Evolutionary conservation across 2,888 invertebrate genomes (phyloP).

Genomic region (Cabera pusaria): DNA sequence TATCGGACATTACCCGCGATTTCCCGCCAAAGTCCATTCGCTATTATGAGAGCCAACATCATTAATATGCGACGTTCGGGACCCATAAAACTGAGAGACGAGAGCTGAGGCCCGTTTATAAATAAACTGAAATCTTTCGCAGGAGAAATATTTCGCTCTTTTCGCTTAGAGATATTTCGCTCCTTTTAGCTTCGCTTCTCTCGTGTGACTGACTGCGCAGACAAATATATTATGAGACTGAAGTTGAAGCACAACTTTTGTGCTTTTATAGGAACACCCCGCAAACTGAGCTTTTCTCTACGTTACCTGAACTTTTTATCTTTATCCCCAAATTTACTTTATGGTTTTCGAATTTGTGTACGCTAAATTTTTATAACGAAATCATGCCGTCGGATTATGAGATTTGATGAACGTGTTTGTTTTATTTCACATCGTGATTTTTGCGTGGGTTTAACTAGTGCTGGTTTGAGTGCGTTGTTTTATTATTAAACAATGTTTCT

Average conservation of each 20-base stretch:
- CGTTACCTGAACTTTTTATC: constrained; percentile 5
- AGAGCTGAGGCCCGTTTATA: constrained; percentile 32
- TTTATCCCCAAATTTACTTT: not conserved
- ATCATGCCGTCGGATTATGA: no score
- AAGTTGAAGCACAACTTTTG: constrained; percentile 26
- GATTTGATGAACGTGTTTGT: no score
- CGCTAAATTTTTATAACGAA: no score
- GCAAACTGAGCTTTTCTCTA: constrained; percentile 11
- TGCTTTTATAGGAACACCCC: no score
- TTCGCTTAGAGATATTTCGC: constrained; percentile 21
- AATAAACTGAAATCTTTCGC: constrained; percentile 30
- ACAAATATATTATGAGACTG: constrained; percentile 30
- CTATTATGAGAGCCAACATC: constrained; percentile 28
- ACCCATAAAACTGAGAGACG: constrained; percentile 28
- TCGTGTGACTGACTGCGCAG: constrained; percentile 26
- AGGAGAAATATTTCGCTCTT: constrained; percentile 20
- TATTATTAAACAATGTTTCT: no score
- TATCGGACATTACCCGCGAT: constrained; percentile 18
- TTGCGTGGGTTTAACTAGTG: no score
- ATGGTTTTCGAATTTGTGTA: no score
- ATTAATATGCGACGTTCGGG: constrained; percentile 30
- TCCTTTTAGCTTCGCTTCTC: constrained; percentile 21
- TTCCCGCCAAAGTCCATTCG: constrained; percentile 19
- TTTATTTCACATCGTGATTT: no score
- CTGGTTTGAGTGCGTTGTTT: no score